These are phyloP conservation scores for Darevskia mixta DNA, from an alignment of 2,797 vertebrate species.

Conservation along the genomic window DNA sequence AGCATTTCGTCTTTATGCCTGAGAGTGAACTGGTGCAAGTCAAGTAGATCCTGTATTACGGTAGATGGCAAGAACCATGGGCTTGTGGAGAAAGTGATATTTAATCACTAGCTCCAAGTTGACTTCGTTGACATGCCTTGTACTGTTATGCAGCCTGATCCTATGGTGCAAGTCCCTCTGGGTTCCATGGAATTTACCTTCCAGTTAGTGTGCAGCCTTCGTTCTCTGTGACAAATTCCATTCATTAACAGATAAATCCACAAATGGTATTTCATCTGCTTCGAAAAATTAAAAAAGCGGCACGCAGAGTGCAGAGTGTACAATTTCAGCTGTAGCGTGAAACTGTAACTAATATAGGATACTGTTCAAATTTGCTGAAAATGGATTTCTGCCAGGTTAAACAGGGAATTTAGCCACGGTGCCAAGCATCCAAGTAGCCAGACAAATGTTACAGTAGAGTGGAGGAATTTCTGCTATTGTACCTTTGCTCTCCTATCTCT, in stretches of 20 bases:
- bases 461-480: background rate
- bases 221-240: background rate
- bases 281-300: conserved; percentile 21
- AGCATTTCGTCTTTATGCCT: background rate
- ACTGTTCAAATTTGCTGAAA: background rate
- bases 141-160: background rate
- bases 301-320: background rate
- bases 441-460: conserved; percentile 1
- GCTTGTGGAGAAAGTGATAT: conserved; percentile 42
- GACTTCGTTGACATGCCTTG: background rate
- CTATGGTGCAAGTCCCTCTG: background rate
- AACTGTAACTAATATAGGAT: conserved; percentile 33
- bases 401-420: background rate
- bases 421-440: background rate
- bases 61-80: conserved; percentile 6
- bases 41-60: background rate
- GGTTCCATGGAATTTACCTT: background rate
- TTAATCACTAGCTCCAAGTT: conserved; percentile 21
- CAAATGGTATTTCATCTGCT: conserved; percentile 19
- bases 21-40: background rate
- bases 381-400: conserved; percentile 1
- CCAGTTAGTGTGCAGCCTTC: background rate
- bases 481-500: background rate
- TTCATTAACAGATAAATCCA: conserved; percentile 34
- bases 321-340: background rate